Conservation (phyloP, 2,113 vertebrate genomes). For the Edolisoma coerulescens region DNA sequence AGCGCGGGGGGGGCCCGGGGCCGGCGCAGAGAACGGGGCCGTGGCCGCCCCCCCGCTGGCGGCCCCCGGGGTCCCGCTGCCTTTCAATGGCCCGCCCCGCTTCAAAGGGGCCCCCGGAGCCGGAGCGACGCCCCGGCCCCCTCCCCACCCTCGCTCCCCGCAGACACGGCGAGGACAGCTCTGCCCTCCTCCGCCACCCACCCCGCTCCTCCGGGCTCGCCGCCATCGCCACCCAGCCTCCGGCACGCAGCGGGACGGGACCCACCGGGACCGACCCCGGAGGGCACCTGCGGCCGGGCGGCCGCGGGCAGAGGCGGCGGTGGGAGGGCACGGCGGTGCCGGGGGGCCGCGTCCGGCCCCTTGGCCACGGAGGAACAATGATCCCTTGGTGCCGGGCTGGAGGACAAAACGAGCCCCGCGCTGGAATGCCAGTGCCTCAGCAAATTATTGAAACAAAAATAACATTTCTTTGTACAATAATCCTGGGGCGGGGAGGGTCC, state of each 20-base stretch:
- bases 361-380: background rate
- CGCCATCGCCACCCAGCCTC: background rate
- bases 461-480: slow-evolving; percentile 55
- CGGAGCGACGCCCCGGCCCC: slow-evolving; percentile 19
- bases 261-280: background rate
- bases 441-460: slow-evolving; percentile 41
- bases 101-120: slow-evolving; percentile 24
- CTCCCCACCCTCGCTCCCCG: slow-evolving; percentile 1
- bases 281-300: slow-evolving; percentile 2
- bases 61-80: background rate
- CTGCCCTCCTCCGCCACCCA: background rate
- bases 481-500: slow-evolving; percentile 31
- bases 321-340: background rate
- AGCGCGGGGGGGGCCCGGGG: background rate
- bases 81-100: slow-evolving; percentile 10
- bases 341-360: background rate
- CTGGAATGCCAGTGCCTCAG: slow-evolving; percentile 52
- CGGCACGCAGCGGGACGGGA: background rate
- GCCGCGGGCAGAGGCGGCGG: background rate
- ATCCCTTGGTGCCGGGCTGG: background rate
- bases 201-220: background rate
- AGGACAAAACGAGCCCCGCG: background rate
- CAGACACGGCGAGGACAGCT: slow-evolving; percentile 9
- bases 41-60: background rate
- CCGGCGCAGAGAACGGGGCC: background rate